These are phyloP conservation scores for Polypterus bichir DNA, from an alignment of 2,113 vertebrate species.

Conservation along the genomic window DNA sequence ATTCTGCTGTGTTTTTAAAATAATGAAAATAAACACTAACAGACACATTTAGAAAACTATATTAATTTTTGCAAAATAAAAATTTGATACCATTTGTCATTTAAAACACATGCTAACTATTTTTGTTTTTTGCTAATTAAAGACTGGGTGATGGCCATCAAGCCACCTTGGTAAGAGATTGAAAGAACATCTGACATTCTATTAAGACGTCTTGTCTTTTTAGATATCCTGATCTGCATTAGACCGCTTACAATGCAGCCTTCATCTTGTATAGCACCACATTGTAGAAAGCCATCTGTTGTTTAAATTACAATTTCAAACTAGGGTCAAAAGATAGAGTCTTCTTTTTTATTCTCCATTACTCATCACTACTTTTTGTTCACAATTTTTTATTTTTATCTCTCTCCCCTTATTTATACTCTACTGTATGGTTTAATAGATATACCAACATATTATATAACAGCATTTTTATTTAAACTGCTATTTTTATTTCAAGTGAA, in stretches of 20 bases:
- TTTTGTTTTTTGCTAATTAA: not conserved
- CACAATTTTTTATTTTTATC: not conserved
- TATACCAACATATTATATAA: too few species aligned
- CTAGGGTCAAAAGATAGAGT: not conserved
- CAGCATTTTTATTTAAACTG: too few species aligned
- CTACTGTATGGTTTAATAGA: too few species aligned
- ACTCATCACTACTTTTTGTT: not conserved
- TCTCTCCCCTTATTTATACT: not conserved
- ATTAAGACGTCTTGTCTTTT: slow-evolving; percentile 2
- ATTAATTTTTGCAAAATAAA: too few species aligned
- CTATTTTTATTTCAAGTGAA: too few species aligned
- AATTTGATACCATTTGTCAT: too few species aligned
- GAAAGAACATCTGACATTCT: slow-evolving; percentile 2
- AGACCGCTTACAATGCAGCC: slow-evolving; percentile 7
- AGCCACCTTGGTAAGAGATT: not conserved
- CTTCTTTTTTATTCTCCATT: not conserved
- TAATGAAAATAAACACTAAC: too few species aligned
- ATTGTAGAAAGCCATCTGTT: not conserved
- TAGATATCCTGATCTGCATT: not conserved
- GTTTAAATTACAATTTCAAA: not conserved
- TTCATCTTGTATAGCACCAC: not conserved
- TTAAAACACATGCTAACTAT: not conserved
- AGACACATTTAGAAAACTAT: too few species aligned
- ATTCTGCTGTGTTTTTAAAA: too few species aligned
- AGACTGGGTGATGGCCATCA: not conserved